Conservation (phyloP, 1,140 invertebrate species). For the Microplitis mediator region DNA sequence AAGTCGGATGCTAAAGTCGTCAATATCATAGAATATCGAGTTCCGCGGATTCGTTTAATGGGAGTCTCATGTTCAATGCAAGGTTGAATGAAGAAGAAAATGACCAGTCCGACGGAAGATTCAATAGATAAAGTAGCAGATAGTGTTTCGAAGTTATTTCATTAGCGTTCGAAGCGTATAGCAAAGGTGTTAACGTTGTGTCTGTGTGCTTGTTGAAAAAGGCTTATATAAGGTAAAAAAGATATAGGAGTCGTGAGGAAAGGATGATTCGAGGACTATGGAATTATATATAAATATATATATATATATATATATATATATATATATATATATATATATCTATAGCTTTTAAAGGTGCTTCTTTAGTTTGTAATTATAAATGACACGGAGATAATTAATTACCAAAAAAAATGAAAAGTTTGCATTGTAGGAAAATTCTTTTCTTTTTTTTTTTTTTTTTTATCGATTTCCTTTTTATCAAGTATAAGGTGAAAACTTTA, state of each 20-base stretch:
- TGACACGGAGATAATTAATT: neutral
- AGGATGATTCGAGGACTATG: too few relatives aligned
- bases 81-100: slow-evolving; percentile 29
- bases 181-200: slow-evolving; percentile 4
- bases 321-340: too few relatives aligned
- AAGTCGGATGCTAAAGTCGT: neutral
- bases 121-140: slow-evolving; percentile 50
- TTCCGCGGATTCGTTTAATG: slow-evolving; percentile 56
- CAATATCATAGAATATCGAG: slow-evolving; percentile 45
- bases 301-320: too few relatives aligned
- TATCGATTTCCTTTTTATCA: neutral
- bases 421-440: slow-evolving; percentile 7
- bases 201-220: neutral
- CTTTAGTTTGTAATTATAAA: neutral
- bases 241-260: slow-evolving; percentile 1
- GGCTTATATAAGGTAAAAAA: neutral
- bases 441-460: slow-evolving; percentile 6
- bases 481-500: neutral
- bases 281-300: too few relatives aligned
- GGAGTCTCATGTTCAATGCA: slow-evolving; percentile 48
- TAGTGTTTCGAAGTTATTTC: slow-evolving; percentile 55
- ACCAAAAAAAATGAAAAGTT: neutral
- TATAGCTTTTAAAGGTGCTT: neutral
- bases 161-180: slow-evolving; percentile 47
- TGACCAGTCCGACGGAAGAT: slow-evolving; percentile 38